Evolutionary conservation across 2,113 vertebrate genomes (phyloP), one percentile per base, ranked within the genome.

Genomic region (Cromileptes altivelis): DNA sequence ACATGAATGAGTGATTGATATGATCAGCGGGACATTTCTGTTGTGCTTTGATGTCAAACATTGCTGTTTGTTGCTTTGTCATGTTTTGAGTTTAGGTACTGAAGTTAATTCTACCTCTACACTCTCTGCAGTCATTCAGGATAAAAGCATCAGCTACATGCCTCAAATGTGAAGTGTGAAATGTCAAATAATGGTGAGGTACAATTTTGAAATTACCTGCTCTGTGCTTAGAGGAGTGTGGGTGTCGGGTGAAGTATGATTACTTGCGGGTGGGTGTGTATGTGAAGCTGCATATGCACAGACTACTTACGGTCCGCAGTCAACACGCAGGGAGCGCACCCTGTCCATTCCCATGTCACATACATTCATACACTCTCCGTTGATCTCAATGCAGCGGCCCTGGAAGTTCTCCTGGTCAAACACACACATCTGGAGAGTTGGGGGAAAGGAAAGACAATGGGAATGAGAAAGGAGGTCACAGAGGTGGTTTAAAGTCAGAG

Each of bases 321-420:
- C 87, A 7, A 95, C 93, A 0, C 94, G 93, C 84, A 96, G 88
- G 57, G 95, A 96, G 82, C 94, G 94, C 62, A 96, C 94, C 75
- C 71, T 91, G 78, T 96, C 95, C 91, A 96, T 95, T 56, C 95
- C 94, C 75, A 94, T 88, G 49, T 95, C 95, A 47, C 94, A 95
- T 85, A 94, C 91, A 4, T 94, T 96, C 91, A 94, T 89, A 73
- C 94, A 95, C 92, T 96, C 95, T 7, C 19, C 76, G 0, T 4
- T 92, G 89, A 96, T 95, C 93, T 95, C 95, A 4, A 95, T 91
- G 40, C 91, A 92, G 80, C 95, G 93, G 21, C 95, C 96, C 92
- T 96, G 96, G 90, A 96, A 96, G 81, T 96, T 96, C 90, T 96
- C 95, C 89, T 95, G 94, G 74, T 96, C 94, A 12, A 78, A 96